Evolutionary conservation across 2,888 invertebrate genomes (phyloP).

Genomic region (Mycogona germanica): DNA sequence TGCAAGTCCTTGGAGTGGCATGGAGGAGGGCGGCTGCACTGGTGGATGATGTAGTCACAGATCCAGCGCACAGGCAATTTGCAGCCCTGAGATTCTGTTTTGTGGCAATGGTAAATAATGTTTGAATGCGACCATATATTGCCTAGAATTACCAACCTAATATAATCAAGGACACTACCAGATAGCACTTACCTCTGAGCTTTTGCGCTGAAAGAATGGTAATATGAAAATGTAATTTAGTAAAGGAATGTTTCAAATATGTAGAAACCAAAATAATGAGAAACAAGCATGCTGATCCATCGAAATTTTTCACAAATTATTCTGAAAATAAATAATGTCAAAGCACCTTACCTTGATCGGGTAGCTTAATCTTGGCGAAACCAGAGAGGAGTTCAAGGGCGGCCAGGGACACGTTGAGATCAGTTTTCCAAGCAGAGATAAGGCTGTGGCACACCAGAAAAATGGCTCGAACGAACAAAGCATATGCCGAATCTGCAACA

Average conservation of each 20-base stretch:
- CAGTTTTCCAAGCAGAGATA: constrained; percentile 92
- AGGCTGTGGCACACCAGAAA: constrained; percentile 88
- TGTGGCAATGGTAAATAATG: background rate
- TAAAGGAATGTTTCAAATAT: too few species aligned
- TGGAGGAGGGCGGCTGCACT: constrained; percentile 86
- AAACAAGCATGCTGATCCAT: background rate
- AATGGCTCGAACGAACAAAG: constrained; percentile 80
- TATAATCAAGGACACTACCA: background rate
- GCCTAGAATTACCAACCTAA: background rate
- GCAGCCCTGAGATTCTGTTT: constrained; percentile 70
- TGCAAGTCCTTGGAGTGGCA: constrained; percentile 84
- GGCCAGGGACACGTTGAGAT: constrained; percentile 83
- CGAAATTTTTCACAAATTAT: background rate
- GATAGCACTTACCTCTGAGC: constrained; percentile 12
- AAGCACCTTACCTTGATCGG: constrained; percentile 58
- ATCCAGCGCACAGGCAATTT: constrained; percentile 93
- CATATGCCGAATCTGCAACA: constrained; percentile 63
- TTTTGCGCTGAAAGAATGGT: constrained; percentile 14
- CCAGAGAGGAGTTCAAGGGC: constrained; percentile 85
- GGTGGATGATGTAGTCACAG: constrained; percentile 93
- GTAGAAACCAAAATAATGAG: background rate
- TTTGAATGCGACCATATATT: background rate
- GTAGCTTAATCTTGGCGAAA: constrained; percentile 75
- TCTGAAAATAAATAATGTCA: background rate
- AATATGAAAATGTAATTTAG: too few species aligned